phyloP scores from a whole-genome alignment of 1,140 invertebrate species.

The Ganaspis sp. region DNA sequence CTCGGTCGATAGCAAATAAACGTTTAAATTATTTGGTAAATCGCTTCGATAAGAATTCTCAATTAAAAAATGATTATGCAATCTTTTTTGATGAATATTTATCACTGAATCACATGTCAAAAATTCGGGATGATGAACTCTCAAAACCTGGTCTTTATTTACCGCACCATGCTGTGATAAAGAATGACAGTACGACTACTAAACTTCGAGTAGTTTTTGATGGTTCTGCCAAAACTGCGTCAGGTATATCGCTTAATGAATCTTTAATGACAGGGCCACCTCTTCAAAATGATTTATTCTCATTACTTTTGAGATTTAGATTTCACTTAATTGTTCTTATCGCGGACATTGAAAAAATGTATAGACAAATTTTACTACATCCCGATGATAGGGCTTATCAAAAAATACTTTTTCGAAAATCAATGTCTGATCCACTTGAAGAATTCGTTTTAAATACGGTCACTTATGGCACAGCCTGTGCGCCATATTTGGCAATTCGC shows the following conservation, averaged over 20 bases:
- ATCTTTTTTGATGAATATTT: constrained; percentile 67
- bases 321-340: constrained; percentile 44
- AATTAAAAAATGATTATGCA: constrained; percentile 47
- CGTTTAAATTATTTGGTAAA: constrained; percentile 16
- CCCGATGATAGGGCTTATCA: no score
- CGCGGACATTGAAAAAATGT: constrained; percentile 74
- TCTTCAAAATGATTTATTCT: constrained; percentile 24
- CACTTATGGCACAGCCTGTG: no score
- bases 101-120: constrained; percentile 64
- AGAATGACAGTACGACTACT: constrained; percentile 50
- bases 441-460: no score
- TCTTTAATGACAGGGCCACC: constrained; percentile 31
- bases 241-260: constrained; percentile 47
- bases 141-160: constrained; percentile 39
- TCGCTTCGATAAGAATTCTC: not conserved
- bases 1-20: not conserved
- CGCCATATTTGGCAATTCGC: no score
- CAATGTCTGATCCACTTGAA: no score
- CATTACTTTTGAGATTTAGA: constrained; percentile 43
- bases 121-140: constrained; percentile 8
- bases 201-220: constrained; percentile 68
- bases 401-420: no score
- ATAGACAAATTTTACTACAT: constrained; percentile 35
- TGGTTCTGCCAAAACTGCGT: constrained; percentile 53
- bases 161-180: constrained; percentile 63